These are phyloP conservation scores for rat (Rattus norvegicus) DNA, from an alignment of 2,113 vertebrate genomes.

Conservation along the genomic window GRCr8 NC_086023.1:75620501-75621000, in stretches of 20 bases:
- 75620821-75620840: neutral
- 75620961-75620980: neutral
- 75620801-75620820: neutral
- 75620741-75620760: too few relatives aligned
- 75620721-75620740: neutral
- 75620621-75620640: neutral
- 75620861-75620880: neutral
- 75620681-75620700: neutral
- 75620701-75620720: neutral
- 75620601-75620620: neutral
- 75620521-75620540: neutral
- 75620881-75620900: neutral
- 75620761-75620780: neutral
- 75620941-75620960: neutral
- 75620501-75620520: neutral
- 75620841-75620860: neutral
- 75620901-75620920: neutral
- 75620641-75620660: neutral
- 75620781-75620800: neutral
- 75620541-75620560: neutral
- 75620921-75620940: neutral
- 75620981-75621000: neutral
- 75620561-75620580: neutral
- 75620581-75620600: neutral
- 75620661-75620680: neutral